Conservation (phyloP, 2,113 vertebrate species). For the Centropristis striata region DNA sequence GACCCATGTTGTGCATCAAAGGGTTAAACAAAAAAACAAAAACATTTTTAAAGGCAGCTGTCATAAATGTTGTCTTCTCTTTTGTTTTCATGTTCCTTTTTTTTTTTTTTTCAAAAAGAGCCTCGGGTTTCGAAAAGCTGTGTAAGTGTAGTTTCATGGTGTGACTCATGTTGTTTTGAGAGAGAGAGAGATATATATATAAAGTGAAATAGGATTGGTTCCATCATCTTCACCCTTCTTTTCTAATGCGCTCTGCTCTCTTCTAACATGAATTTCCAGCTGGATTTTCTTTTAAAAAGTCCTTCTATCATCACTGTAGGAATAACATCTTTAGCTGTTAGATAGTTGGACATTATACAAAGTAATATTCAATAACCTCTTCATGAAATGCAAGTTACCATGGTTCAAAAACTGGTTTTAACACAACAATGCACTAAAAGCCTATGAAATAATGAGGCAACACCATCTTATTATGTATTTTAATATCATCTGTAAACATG, state of each 20-base stretch:
- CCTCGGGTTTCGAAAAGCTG: neutral
- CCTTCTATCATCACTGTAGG: neutral
- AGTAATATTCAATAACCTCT: neutral
- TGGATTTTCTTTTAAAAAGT: neutral
- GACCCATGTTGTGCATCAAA: no score
- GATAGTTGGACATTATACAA: neutral
- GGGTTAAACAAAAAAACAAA: neutral
- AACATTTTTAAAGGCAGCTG: neutral
- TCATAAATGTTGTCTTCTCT: constrained; percentile 3
- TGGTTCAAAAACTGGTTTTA: neutral
- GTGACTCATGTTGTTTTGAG: constrained; percentile 16
- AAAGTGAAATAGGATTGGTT: constrained; percentile 11
- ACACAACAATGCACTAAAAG: neutral
- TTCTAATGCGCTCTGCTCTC: constrained; percentile 10
- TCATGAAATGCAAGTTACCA: neutral
- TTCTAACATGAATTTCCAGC: neutral
- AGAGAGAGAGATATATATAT: neutral
- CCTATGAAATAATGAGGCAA: neutral
- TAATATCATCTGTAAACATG: neutral
- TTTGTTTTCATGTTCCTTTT: neutral
- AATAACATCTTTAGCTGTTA: neutral
- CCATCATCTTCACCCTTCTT: constrained; percentile 6
- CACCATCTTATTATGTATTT: neutral
- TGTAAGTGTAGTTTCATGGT: neutral
- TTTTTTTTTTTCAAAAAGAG: neutral